phyloP scores from a whole-genome alignment of 1,140 invertebrate species.

The Bombyx mandarina region DNA sequence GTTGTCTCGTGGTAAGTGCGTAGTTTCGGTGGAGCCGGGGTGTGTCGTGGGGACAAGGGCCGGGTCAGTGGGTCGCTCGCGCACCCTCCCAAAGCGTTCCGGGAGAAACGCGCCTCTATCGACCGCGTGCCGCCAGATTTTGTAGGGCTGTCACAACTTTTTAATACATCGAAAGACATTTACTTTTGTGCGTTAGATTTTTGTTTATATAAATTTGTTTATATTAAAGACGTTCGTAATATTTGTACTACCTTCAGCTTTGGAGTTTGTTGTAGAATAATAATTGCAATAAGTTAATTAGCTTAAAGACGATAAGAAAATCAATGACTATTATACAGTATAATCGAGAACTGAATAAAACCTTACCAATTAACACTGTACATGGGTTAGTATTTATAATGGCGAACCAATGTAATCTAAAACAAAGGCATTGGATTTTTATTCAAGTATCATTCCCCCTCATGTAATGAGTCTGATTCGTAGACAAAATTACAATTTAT shows the following conservation, averaged over 20 bases:
- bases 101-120: conserved; percentile 61
- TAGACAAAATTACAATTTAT: conserved; percentile 32
- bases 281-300: too few relatives aligned
- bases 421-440: too few relatives aligned
- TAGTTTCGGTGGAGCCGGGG: conserved; percentile 22
- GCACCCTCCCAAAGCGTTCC: conserved; percentile 53
- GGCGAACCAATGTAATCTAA: neutral
- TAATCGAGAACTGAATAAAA: neutral
- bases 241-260: neutral
- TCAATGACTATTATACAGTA: too few relatives aligned
- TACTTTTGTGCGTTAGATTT: neutral
- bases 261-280: too few relatives aligned
- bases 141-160: conserved; percentile 39
- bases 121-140: conserved; percentile 46
- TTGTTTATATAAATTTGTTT: neutral
- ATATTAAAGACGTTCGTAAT: neutral
- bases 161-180: neutral
- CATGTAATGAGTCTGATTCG: conserved; percentile 12
- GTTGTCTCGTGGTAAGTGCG: conserved; percentile 18
- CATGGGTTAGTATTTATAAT: neutral
- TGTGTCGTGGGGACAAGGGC: conserved; percentile 14
- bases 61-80: conserved; percentile 67
- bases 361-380: neutral
- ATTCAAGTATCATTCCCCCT: conserved; percentile 7
- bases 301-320: too few relatives aligned